phyloP scores from a whole-genome alignment of 2,113 vertebrate genomes.

The Sinocyclocheilus rhinocerous region DNA sequence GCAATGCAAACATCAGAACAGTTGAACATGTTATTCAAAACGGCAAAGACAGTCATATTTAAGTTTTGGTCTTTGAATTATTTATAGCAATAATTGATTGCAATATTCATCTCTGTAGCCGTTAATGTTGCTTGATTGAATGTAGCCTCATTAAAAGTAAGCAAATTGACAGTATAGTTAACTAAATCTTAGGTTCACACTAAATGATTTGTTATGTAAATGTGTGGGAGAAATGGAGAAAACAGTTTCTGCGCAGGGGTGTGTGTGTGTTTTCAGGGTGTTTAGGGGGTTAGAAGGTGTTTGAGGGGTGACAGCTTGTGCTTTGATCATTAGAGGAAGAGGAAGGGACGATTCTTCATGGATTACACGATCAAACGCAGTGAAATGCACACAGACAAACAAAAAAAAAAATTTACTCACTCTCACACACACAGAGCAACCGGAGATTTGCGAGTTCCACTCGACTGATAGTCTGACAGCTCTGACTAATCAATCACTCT shows the following conservation, averaged over 20 bases:
- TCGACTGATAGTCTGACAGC: conserved; percentile 79
- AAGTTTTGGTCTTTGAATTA: background rate
- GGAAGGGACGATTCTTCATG: conserved; percentile 82
- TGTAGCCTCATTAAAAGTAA: background rate
- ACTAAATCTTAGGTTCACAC: background rate
- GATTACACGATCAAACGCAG: conserved; percentile 59
- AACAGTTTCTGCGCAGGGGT: conserved; percentile 7
- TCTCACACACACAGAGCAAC: conserved; percentile 51
- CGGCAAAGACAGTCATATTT: background rate
- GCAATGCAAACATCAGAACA: background rate
- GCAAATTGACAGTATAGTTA: background rate
- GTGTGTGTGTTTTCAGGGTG: conserved; percentile 38
- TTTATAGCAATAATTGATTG: background rate
- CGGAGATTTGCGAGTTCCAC: conserved; percentile 79
- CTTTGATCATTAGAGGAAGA: conserved; percentile 80
- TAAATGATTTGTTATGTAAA: conserved; percentile 6
- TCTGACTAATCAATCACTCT: conserved; percentile 79
- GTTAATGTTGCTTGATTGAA: background rate
- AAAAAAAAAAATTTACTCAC: conserved; percentile 36
- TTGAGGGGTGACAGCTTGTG: conserved; percentile 48
- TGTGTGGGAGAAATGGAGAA: conserved; percentile 33
- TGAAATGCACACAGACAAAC: conserved; percentile 46
- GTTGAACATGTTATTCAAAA: background rate
- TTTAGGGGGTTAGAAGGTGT: conserved; percentile 40
- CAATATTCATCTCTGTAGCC: background rate